These are phyloP conservation scores for Hemicordylus capensis DNA, from an alignment of 2,113 vertebrate genomes.

Conservation along the genomic window DNA sequence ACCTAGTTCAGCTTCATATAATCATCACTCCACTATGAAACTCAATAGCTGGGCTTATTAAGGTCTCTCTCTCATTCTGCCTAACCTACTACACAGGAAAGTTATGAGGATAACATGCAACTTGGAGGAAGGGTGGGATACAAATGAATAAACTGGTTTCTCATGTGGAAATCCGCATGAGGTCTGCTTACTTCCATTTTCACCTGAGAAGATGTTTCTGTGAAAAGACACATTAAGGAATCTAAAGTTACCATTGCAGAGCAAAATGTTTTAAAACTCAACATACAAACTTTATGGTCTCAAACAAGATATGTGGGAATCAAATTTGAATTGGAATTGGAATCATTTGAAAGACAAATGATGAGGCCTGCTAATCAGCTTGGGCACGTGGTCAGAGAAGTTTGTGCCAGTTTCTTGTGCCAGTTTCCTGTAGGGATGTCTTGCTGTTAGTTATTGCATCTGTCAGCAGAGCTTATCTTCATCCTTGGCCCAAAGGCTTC, in stretches of 20 bases:
- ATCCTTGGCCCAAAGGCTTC: constrained; percentile 37
- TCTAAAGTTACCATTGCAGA: not conserved
- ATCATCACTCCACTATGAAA: too few relatives aligned
- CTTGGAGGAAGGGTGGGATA: not conserved
- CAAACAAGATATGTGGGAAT: constrained; percentile 7
- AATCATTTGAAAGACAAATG: constrained; percentile 28
- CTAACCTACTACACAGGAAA: not conserved
- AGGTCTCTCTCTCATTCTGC: not conserved
- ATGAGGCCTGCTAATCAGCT: constrained; percentile 50
- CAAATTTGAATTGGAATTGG: constrained; percentile 45
- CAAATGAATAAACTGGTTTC: not conserved
- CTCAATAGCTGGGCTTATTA: not conserved
- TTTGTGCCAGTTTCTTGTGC: constrained; percentile 25
- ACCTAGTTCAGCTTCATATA: not conserved
- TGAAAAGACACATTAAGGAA: not conserved
- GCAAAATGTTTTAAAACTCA: not conserved
- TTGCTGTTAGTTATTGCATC: constrained; percentile 42
- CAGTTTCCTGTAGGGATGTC: constrained; percentile 48
- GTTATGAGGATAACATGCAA: not conserved
- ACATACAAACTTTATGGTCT: not conserved
- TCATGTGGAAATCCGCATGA: not conserved
- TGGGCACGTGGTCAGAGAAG: constrained; percentile 51
- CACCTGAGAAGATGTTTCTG: not conserved
- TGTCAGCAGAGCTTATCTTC: constrained; percentile 43
- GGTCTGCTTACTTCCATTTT: not conserved